Evolutionary conservation across 2,797 vertebrate genomes (phyloP).

Genomic region (Sandelia bainsii): DNA sequence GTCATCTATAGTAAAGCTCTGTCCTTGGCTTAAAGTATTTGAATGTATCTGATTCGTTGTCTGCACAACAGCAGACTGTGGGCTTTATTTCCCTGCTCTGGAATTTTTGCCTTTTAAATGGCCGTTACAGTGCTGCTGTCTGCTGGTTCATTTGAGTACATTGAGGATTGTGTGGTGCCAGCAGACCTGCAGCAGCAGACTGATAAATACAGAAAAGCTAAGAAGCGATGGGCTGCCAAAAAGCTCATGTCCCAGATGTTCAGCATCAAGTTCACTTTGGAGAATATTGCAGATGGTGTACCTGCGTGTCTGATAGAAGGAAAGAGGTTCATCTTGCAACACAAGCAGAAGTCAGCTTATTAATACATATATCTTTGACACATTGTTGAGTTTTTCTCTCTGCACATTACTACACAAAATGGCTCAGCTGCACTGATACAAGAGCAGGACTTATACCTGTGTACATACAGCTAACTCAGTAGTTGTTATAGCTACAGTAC

Average conservation of each 20-base stretch:
- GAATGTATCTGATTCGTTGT: constrained; percentile 21
- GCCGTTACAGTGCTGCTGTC: constrained; percentile 2
- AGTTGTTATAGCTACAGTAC: not conserved
- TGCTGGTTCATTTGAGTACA: not conserved
- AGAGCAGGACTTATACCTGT: not conserved
- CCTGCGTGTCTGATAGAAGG: too few species aligned
- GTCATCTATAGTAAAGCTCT: constrained; percentile 25
- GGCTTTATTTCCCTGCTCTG: constrained; percentile 7
- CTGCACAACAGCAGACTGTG: constrained; percentile 21
- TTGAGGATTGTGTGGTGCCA: not conserved
- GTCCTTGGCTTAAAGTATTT: constrained; percentile 44
- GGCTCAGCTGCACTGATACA: not conserved
- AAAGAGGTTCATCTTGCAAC: too few species aligned
- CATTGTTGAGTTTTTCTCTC: not conserved
- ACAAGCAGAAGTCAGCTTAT: not conserved
- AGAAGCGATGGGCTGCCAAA: not conserved
- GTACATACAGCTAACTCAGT: too few species aligned
- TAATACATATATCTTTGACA: not conserved
- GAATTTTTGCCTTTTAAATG: constrained; percentile 14
- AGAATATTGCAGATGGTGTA: not conserved
- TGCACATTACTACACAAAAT: not conserved
- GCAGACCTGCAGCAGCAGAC: not conserved
- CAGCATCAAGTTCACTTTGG: not conserved
- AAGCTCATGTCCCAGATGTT: not conserved
- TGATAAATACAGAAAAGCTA: not conserved